Conservation (phyloP, 2,113 vertebrate genomes). For the Paracyprichromis sp. region DNA sequence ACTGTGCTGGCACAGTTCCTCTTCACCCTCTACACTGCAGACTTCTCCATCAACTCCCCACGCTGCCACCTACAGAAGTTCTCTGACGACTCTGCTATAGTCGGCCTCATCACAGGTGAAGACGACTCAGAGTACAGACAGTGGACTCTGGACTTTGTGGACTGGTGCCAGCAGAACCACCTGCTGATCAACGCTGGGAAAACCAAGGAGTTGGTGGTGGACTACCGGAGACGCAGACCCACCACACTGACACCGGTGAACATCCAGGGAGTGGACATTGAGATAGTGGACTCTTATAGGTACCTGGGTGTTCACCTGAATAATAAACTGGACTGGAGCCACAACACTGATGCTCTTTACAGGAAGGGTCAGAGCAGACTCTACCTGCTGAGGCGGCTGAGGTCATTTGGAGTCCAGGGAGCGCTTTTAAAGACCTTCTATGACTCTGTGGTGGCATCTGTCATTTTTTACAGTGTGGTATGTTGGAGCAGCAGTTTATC, state of each 20-base stretch:
- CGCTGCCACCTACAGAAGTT: background rate
- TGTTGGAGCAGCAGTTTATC: too few species aligned
- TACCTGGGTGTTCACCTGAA: background rate
- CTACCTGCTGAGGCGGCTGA: background rate
- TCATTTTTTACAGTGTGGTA: too few species aligned
- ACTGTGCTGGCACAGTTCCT: fast-evolving
- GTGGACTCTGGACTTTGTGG: background rate
- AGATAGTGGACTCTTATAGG: background rate
- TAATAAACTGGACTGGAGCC: background rate
- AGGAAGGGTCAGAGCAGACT: background rate
- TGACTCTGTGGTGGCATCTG: too few species aligned
- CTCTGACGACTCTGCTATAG: background rate
- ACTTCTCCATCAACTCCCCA: background rate
- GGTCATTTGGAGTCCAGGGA: fast-evolving
- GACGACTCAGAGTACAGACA: background rate
- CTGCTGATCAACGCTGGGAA: fast-evolving
- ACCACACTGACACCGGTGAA: background rate
- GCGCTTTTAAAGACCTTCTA: background rate
- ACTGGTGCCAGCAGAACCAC: background rate
- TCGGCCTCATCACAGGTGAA: fast-evolving
- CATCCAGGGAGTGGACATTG: background rate
- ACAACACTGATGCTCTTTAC: background rate
- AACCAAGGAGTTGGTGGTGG: background rate
- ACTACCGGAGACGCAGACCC: fast-evolving
- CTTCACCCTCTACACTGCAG: background rate